phyloP scores from a whole-genome alignment of 2,797 vertebrate species.

The Brachyalestes nurse region DNA sequence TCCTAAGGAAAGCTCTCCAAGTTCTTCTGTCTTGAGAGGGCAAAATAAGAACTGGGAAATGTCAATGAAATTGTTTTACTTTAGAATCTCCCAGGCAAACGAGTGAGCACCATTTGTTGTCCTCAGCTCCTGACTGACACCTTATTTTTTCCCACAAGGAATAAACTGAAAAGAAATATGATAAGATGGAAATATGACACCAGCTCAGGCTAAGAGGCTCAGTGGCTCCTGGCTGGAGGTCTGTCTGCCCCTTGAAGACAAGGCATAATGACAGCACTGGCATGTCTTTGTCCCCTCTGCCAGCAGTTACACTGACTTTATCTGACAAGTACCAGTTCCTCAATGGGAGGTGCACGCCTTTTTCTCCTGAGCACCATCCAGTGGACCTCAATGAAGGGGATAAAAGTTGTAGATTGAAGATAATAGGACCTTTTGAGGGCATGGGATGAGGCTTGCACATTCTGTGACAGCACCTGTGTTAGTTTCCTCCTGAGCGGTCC shows the following conservation, averaged over 20 bases:
- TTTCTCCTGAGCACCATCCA: conserved; percentile 48
- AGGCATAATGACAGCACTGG: conserved; percentile 49
- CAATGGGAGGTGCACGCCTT: conserved; percentile 52
- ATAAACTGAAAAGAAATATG: conserved; percentile 20
- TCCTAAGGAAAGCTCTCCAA: no score
- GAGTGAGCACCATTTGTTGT: no score
- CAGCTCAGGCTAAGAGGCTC: background rate
- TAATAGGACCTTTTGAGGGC: conserved; percentile 44
- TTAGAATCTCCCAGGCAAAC: background rate
- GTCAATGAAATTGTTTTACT: background rate
- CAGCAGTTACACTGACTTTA: conserved; percentile 57
- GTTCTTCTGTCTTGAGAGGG: no score
- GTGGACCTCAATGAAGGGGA: conserved; percentile 44
- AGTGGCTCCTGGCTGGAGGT: conserved; percentile 23
- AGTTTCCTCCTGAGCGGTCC: conserved; percentile 13
- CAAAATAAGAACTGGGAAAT: background rate
- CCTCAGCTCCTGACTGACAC: background rate
- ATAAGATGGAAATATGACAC: conserved; percentile 10
- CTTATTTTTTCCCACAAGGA: background rate
- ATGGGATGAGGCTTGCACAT: conserved; percentile 31
- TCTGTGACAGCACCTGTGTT: conserved; percentile 30
- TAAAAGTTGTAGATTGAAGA: conserved; percentile 28
- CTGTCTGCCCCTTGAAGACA: conserved; percentile 34
- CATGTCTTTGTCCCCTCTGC: conserved; percentile 55
- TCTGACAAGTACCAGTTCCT: conserved; percentile 58